Conservation (phyloP, 2,888 invertebrate genomes). For the Subacronicta megacephala region DNA sequence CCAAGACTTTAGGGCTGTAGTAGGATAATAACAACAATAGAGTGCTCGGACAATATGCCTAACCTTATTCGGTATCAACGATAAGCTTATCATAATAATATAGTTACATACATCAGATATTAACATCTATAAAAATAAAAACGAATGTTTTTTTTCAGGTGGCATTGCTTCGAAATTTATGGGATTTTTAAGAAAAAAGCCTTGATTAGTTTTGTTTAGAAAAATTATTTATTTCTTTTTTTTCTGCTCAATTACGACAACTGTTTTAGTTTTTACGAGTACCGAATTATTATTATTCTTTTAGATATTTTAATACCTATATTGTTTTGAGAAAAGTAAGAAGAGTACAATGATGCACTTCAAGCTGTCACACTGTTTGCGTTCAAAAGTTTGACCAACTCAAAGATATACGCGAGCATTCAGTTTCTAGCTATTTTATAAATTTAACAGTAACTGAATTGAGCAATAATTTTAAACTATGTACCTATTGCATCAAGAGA, state of each 20-base stretch:
- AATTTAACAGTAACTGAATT: too few species aligned
- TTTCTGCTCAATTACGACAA: constrained; percentile 10
- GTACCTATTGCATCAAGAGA: constrained; percentile 2
- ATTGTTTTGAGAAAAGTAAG: not conserved
- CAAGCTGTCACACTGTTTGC: constrained; percentile 28
- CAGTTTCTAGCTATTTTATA: not conserved
- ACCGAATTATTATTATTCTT: not conserved
- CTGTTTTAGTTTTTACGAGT: not conserved
- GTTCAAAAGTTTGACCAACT: not conserved
- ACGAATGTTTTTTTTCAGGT: constrained; percentile 38
- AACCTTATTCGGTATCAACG: too few species aligned
- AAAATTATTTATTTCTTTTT: not conserved
- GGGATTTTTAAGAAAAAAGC: constrained; percentile 12
- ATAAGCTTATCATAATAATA: too few species aligned
- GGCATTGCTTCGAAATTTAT: constrained; percentile 22
- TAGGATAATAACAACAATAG: too few species aligned
- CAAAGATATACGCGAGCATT: not conserved
- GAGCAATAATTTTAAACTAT: constrained; percentile 1
- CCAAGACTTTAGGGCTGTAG: too few species aligned
- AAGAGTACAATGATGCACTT: constrained; percentile 19
- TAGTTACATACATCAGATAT: too few species aligned
- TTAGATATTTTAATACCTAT: too few species aligned
- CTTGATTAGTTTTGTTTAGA: not conserved
- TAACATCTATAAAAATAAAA: constrained; percentile 6
- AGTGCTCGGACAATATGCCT: too few species aligned